Base-by-base conservation (phyloP, 92 coral and sea anemone species). In the Palythoa grandiflora region DNA sequence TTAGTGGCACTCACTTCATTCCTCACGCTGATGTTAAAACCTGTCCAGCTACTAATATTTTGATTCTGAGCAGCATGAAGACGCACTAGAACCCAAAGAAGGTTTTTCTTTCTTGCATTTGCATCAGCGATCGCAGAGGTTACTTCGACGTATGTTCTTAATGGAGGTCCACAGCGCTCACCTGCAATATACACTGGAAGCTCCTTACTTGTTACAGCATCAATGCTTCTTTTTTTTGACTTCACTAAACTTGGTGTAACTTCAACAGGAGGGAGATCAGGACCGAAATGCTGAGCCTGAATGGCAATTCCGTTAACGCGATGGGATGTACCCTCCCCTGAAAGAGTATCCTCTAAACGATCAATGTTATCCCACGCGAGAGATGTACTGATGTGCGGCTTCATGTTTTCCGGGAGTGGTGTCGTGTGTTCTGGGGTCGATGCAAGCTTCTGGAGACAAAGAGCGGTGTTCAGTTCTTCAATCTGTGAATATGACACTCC, bases 361-460 rank as follows among this genome's bases (percentile, higher is more conserved):
- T 94, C 97, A 50, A 92, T 94, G 80, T 92, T 92, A 38, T 94
- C 93, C 92, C 90, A 91, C 68, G 94, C 96, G 0, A 89, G 75
- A 6, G 91, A 66, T 3, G 94, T 89, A 21, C 85, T 83, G 9
- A 78, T 59, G 83, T 89, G 65, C 21, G 91, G 92, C 55, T 87
- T 44, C 78, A 87, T 87, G 80, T 80, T 87, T 59, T 79, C 90
- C 4, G 92, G 94, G 6, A 92, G 48, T 15, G 86, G 94, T 60
- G 85, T 71, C 10, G 48, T 54, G 71, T 87, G 86, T 47, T 83
- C 88, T 6, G 73, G 55, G 10, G 87, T 66, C 60, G 39, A 8
- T 6, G 87, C 83, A 83, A 88, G 28, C 74, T 84, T 88, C 80
- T 91, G 86, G 9, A 88, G 61, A 12, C 87, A 83, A n/a, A 91